Evolutionary conservation across 1,140 invertebrate species (phyloP).

Genomic region (Oncopodura yosiiana): DNA sequence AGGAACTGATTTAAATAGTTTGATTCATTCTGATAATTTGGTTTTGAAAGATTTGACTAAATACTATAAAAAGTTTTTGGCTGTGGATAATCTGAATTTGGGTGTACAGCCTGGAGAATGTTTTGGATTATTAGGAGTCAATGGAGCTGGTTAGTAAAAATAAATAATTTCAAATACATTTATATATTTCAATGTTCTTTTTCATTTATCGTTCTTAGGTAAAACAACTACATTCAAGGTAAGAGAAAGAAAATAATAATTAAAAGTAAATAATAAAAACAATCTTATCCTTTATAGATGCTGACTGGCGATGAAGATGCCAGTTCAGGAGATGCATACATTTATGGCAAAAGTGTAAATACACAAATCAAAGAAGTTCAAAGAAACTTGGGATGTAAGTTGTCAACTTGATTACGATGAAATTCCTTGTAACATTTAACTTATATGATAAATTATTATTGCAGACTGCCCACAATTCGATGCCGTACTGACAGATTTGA

Average conservation of each 20-base stretch:
- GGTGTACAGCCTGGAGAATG: conserved; percentile 25
- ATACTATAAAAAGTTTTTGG: conserved; percentile 38
- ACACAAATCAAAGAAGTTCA: conserved; percentile 43
- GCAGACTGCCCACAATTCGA: conserved; percentile 68
- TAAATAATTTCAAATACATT: not conserved
- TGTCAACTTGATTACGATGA: too few relatives aligned
- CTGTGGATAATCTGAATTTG: conserved; percentile 30
- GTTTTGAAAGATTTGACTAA: conserved; percentile 34
- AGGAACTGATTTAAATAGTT: conserved; percentile 31
- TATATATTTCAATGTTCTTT: not conserved
- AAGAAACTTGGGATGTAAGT: conserved; percentile 40
- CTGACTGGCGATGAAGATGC: conserved; percentile 65
- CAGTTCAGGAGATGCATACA: conserved; percentile 50
- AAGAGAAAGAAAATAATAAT: too few relatives aligned
- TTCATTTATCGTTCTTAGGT: conserved; percentile 32
- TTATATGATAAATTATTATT: too few relatives aligned
- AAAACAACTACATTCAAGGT: conserved; percentile 78
- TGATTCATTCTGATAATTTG: conserved; percentile 38
- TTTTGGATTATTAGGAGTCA: conserved; percentile 25
- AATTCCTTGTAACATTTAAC: too few relatives aligned
- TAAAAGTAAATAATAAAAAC: too few relatives aligned
- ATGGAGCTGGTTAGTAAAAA: conserved; percentile 51
- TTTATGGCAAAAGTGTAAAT: conserved; percentile 44
- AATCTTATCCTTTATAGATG: too few relatives aligned
- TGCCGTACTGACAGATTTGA: conserved; percentile 60